Evolutionary conservation across 2,797 vertebrate genomes (phyloP).

Genomic region (Hydrocynus forskahlii): DNA sequence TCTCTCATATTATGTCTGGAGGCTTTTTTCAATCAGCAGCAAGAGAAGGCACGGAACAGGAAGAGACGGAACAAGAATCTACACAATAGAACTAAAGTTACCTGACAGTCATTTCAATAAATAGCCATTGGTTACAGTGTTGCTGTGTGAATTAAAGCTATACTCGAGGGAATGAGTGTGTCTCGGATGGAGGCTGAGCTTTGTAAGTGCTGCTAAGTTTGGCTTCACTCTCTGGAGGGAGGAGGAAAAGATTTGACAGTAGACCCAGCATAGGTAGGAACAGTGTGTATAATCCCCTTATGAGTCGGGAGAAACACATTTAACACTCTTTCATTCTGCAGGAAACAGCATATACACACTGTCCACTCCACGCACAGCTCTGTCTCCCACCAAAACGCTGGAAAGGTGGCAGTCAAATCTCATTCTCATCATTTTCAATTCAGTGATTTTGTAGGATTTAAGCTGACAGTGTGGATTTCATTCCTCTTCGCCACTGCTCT

Average conservation of each 20-base stretch:
- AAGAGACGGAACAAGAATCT: not conserved
- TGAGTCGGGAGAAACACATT: constrained; percentile 35
- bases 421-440: constrained; percentile 47
- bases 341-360: constrained; percentile 36
- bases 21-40: constrained; percentile 23
- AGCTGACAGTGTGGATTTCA: constrained; percentile 39
- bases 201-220: constrained; percentile 28
- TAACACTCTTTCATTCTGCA: constrained; percentile 45
- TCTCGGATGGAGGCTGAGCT: not conserved
- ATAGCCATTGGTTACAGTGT: constrained; percentile 1
- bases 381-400: constrained; percentile 32
- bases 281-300: constrained; percentile 28
- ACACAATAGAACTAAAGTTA: constrained; percentile 3
- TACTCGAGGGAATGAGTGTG: constrained; percentile 2
- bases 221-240: constrained; percentile 36
- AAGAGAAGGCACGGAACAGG: constrained; percentile 13
- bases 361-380: constrained; percentile 21
- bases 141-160: constrained; percentile 23
- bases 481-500: constrained; percentile 20
- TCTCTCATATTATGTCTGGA: not conserved
- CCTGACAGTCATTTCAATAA: constrained; percentile 18
- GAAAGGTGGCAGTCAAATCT: constrained; percentile 50
- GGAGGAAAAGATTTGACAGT: constrained; percentile 20
- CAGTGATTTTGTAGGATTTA: constrained; percentile 47
- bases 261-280: constrained; percentile 36